Conservation (phyloP, 2,113 vertebrate genomes). For the Dasypus novemcinctus region DNA sequence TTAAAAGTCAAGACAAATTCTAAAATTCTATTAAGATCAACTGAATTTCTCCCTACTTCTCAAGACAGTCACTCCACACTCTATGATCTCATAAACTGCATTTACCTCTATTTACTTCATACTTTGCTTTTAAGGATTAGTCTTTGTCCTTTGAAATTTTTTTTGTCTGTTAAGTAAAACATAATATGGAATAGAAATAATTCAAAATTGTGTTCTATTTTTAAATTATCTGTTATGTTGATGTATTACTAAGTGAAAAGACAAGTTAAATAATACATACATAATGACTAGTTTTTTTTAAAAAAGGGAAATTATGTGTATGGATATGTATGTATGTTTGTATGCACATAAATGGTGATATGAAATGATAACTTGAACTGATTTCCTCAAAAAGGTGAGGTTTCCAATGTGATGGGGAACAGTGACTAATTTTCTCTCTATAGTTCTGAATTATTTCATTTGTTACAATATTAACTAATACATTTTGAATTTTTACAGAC, state of each 20-base stretch:
- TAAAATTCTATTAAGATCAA: neutral
- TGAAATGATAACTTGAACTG: neutral
- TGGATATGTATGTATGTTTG: neutral
- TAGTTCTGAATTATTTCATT: neutral
- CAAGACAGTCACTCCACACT: neutral
- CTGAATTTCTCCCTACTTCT: neutral
- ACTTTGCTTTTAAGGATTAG: neutral
- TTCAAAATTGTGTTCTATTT: neutral
- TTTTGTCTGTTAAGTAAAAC: neutral
- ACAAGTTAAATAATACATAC: neutral
- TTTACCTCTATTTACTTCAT: neutral
- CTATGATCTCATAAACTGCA: neutral
- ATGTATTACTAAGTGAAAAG: neutral
- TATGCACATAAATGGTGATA: neutral
- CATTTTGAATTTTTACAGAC: neutral
- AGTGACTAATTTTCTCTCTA: neutral
- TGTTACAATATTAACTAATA: neutral
- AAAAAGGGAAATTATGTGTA: neutral
- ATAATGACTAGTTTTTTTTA: neutral
- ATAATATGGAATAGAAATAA: neutral
- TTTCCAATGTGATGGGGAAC: neutral
- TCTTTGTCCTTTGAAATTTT: neutral
- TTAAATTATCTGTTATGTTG: neutral
- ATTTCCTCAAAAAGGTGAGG: neutral
- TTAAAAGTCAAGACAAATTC: neutral